Percentiles rank a stretch among this genome's conserved stretches.
Evolutionary conservation across 2,113 vertebrate species (phyloP).

Genomic region (Melanotaenia duboulayi): DNA sequence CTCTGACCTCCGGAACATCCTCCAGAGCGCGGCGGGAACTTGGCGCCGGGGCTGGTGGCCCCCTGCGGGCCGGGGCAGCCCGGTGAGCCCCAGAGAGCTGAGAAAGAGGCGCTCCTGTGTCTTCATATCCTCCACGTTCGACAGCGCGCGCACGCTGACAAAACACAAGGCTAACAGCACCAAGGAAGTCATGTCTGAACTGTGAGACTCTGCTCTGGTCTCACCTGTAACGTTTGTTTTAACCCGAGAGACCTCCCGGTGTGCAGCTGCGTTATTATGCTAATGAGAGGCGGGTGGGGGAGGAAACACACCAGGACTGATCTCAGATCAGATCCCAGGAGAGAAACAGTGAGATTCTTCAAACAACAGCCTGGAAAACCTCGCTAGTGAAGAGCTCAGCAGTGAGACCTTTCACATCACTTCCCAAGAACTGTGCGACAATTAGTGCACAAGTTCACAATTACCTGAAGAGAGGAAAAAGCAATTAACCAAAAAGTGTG

Average conservation of each 20-base stretch:
- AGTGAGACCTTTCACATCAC: too few species aligned
- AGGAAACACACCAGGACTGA: background rate
- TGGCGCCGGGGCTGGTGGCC: constrained; percentile 35
- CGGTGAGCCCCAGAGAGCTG: constrained; percentile 82
- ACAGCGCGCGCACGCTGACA: background rate
- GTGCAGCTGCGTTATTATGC: constrained; percentile 31
- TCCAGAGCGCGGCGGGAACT: constrained; percentile 88
- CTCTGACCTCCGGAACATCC: constrained; percentile 81
- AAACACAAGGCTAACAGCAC: constrained; percentile 13
- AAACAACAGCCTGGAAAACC: background rate
- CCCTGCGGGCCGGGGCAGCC: constrained; percentile 65
- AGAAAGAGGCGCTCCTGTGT: constrained; percentile 78
- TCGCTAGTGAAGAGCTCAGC: too few species aligned
- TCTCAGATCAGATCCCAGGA: background rate
- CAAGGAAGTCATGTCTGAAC: background rate
- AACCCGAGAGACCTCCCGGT: constrained; percentile 4
- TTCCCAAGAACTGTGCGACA: too few species aligned
- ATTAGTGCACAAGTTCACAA: too few species aligned
- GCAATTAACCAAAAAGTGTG: too few species aligned
- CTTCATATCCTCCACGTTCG: constrained; percentile 37
- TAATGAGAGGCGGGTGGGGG: constrained; percentile 41
- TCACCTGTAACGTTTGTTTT: constrained; percentile 2
- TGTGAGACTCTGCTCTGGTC: background rate
- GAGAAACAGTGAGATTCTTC: too few species aligned
- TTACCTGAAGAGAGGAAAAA: too few species aligned